Evolutionary conservation across 1,140 invertebrate genomes (phyloP).

Genomic region (Tetraneura akinire): DNA sequence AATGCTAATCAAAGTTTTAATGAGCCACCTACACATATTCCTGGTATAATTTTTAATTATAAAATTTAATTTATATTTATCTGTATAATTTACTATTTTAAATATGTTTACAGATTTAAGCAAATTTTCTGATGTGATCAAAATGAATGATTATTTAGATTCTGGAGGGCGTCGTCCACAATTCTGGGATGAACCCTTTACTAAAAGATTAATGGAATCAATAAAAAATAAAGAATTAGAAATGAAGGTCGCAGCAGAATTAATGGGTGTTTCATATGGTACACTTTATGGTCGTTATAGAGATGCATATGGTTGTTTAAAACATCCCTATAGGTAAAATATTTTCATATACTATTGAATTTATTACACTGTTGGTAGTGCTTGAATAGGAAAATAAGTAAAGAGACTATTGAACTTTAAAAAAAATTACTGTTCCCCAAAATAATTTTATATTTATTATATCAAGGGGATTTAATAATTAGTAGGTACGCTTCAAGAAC

Average conservation of each 20-base stretch:
- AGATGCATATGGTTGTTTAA: constrained; percentile 84
- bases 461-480: no score
- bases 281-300: constrained; percentile 84
- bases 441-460: no score
- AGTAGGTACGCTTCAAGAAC: no score
- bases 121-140: constrained; percentile 75
- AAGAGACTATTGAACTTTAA: no score
- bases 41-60: constrained; percentile 8
- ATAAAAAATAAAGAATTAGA: constrained; percentile 87
- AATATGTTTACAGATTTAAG: constrained; percentile 55
- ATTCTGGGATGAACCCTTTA: constrained; percentile 87
- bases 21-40: constrained; percentile 34
- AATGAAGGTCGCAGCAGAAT: constrained; percentile 89
- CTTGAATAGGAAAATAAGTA: no score
- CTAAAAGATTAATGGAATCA: constrained; percentile 80
- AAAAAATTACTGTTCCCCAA: no score
- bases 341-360: background rate
- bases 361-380: no score
- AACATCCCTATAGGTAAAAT: constrained; percentile 72
- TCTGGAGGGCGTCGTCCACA: constrained; percentile 81
- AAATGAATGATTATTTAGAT: constrained; percentile 81
- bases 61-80: background rate
- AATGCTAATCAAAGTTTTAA: constrained; percentile 4
- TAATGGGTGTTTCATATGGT: constrained; percentile 84
- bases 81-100: no score